A percentile compares a stretch with the other conserved stretches of the same genome.
Evolutionary conservation across 1,140 invertebrate species (phyloP).

Genomic region (Maconellicoccus hirsutus): DNA sequence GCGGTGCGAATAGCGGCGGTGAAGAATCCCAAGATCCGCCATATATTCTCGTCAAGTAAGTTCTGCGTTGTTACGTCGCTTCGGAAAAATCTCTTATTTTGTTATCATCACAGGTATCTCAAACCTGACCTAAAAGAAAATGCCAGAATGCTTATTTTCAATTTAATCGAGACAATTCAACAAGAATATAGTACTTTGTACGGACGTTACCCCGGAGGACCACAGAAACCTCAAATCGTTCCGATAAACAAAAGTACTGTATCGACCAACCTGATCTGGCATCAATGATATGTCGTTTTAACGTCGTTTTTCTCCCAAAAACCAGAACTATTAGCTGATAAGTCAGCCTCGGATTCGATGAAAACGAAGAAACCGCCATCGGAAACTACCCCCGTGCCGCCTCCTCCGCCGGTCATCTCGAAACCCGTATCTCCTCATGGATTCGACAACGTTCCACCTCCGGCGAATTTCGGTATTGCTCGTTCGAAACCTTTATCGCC

Average conservation of each 20-base stretch:
- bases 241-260: background rate
- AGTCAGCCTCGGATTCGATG: background rate
- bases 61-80: background rate
- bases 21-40: background rate
- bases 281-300: too few species aligned
- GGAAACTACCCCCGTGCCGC: background rate
- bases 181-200: constrained; percentile 43
- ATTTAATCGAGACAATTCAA: constrained; percentile 68
- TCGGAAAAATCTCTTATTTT: too few species aligned
- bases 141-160: constrained; percentile 58
- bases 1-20: constrained; percentile 34
- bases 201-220: constrained; percentile 15
- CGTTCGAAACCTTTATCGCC: background rate
- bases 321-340: background rate
- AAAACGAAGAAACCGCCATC: background rate
- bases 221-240: background rate
- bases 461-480: background rate
- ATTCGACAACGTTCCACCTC: background rate
- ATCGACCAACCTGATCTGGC: too few species aligned
- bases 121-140: constrained; percentile 54
- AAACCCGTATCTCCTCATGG: background rate
- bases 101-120: constrained; percentile 47
- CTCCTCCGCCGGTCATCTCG: background rate
- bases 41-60: background rate
- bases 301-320: background rate